These are phyloP conservation scores for Acanthis flammea DNA, from an alignment of 2,797 vertebrate genomes.

Conservation along the genomic window DNA sequence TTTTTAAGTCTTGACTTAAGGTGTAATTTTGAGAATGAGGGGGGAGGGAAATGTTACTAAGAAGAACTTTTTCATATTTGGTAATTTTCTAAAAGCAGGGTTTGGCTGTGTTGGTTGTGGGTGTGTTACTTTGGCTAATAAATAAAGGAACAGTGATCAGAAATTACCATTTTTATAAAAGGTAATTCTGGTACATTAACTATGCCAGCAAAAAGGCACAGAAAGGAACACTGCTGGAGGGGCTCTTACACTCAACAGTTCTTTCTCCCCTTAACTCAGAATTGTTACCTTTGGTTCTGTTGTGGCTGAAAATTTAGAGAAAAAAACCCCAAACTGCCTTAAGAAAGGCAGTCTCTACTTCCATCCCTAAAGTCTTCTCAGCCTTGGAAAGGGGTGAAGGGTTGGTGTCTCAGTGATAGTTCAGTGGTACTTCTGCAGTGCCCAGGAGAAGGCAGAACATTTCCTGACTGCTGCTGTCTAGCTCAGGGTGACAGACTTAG, in stretches of 20 bases:
- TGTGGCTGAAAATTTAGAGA: not conserved
- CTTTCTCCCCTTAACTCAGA: not conserved
- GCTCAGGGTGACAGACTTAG: not conserved
- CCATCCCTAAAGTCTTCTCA: not conserved
- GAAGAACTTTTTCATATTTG: conserved; percentile 3
- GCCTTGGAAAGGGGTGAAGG: not conserved
- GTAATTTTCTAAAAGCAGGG: conserved; percentile 30
- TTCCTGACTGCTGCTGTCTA: not conserved
- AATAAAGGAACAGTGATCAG: not conserved
- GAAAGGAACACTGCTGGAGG: not conserved
- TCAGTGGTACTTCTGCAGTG: not conserved
- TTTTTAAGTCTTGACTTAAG: not conserved
- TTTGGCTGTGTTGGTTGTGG: not conserved
- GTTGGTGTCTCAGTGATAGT: not conserved
- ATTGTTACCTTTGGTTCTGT: not conserved
- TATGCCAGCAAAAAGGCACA: not conserved
- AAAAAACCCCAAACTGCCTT: not conserved
- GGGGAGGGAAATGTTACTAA: not conserved
- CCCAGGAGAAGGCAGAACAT: not conserved
- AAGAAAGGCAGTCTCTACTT: not conserved
- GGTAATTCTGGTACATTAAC: not conserved
- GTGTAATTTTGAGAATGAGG: not conserved
- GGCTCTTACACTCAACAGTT: not conserved
- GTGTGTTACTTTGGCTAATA: conserved; percentile 7
- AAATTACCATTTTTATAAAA: not conserved